A percentile compares a stretch with the other conserved stretches of the same genome.
Conservation (phyloP, 2,797 vertebrate genomes). For the Anguilla anguilla region DNA sequence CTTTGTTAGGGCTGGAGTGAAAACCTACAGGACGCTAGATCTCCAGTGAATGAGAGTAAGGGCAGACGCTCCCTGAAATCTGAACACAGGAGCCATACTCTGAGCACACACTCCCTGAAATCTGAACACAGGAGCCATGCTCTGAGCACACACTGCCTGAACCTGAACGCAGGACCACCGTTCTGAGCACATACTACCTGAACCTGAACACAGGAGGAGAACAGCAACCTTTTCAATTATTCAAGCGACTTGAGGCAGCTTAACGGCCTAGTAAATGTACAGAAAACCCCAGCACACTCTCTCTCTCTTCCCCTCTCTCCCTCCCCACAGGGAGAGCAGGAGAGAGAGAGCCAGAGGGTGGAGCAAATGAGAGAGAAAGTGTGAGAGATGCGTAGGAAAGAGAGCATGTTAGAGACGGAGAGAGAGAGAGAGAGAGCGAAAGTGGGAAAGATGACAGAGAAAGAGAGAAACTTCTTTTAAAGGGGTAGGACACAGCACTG, state of each 20-base stretch:
- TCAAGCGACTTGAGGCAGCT: constrained; percentile 71
- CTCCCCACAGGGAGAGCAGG: not conserved
- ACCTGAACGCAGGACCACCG: constrained; percentile 31
- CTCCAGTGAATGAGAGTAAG: constrained; percentile 40
- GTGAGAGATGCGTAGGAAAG: not conserved
- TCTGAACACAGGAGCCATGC: not conserved
- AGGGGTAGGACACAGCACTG: not conserved
- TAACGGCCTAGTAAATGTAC: constrained; percentile 68
- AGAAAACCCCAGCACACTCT: constrained; percentile 59
- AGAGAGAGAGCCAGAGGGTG: too few relatives aligned
- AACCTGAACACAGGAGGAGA: constrained; percentile 65
- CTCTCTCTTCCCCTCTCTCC: not conserved
- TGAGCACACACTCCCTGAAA: constrained; percentile 4
- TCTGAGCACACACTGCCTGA: not conserved
- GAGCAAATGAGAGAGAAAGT: not conserved
- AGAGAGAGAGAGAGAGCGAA: constrained; percentile 74
- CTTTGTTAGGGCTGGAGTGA: too few relatives aligned
- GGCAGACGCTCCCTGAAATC: constrained; percentile 8
- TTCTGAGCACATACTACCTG: constrained; percentile 55
- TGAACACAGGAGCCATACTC: not conserved
- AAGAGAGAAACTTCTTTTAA: not conserved
- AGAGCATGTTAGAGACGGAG: constrained; percentile 26
- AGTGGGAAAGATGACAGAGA: constrained; percentile 52
- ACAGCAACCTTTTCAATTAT: constrained; percentile 76
- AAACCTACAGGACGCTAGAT: too few relatives aligned